A percentile compares a stretch with the other conserved stretches of the same genome.
These are phyloP conservation scores for Drosophila mettleri DNA, from an alignment of 2,888 invertebrate genomes.

Conservation along the genomic window DNA sequence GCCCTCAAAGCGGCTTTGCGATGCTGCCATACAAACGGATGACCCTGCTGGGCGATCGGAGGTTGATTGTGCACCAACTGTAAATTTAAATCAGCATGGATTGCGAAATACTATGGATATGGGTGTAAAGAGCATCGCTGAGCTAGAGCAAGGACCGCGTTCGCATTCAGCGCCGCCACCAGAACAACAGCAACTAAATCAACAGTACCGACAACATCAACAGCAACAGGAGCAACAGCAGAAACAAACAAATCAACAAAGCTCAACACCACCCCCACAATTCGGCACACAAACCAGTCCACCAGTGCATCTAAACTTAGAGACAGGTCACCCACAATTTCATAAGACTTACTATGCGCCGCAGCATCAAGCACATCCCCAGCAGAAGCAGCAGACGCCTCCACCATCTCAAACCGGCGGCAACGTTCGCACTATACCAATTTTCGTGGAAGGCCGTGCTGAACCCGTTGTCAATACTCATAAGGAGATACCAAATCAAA, in stretches of 20 bases:
- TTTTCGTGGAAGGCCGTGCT: conserved; percentile 94
- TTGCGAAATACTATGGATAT: conserved; percentile 92
- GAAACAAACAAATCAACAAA: conserved; percentile 58
- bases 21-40: conserved; percentile 85
- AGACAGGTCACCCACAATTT: conserved; percentile 51
- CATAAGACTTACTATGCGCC: conserved; percentile 61
- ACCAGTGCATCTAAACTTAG: conserved; percentile 69
- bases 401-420: conserved; percentile 81
- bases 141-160: conserved; percentile 87
- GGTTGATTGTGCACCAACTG: conserved; percentile 73
- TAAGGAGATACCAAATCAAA: conserved; percentile 85
- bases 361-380: conserved; percentile 71
- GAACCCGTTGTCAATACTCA: conserved; percentile 89
- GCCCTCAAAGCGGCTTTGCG: conserved; percentile 82
- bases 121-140: conserved; percentile 88
- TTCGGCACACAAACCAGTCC: conserved; percentile 82
- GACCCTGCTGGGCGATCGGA: conserved; percentile 74
- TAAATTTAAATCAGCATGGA: conserved; percentile 88
- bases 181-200: conserved; percentile 81
- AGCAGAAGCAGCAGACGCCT: conserved; percentile 78
- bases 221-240: conserved; percentile 72
- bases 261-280: conserved; percentile 63
- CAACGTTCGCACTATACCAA: conserved; percentile 92
- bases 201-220: conserved; percentile 60
- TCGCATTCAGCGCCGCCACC: conserved; percentile 92